phyloP scores from a whole-genome alignment of 2,797 vertebrate species.

The Hemibagrus guttatus region DNA sequence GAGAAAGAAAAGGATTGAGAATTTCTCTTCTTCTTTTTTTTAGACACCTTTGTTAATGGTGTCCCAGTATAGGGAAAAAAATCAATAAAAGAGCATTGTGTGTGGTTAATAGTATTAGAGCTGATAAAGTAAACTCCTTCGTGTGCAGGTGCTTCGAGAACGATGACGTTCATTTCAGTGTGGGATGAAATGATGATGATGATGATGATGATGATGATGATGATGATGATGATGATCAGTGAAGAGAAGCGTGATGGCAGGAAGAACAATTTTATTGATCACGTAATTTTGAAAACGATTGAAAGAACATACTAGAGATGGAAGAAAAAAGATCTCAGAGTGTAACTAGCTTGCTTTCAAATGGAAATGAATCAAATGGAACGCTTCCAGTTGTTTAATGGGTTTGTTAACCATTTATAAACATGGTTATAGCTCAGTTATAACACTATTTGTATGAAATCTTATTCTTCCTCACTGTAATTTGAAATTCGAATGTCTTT shows the following conservation, averaged over 20 bases:
- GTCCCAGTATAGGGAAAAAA: not conserved
- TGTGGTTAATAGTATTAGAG: conserved; percentile 1
- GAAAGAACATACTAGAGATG: not conserved
- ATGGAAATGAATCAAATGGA: not conserved
- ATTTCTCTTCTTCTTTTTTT: conserved; percentile 2
- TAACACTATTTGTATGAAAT: not conserved
- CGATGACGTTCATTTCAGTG: not conserved
- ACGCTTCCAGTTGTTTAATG: not conserved
- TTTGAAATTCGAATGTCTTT: too few relatives aligned
- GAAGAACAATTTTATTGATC: too few relatives aligned
- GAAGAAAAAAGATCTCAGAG: not conserved
- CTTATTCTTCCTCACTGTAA: too few relatives aligned
- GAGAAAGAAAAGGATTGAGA: conserved; percentile 48
- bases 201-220: not conserved
- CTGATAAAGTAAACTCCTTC: conserved; percentile 32
- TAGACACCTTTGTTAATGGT: not conserved
- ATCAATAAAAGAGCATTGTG: conserved; percentile 12
- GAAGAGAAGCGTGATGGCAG: not conserved
- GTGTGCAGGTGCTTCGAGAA: conserved; percentile 32
- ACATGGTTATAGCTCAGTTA: not conserved
- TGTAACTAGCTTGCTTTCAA: not conserved
- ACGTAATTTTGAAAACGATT: not conserved
- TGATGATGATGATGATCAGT: not conserved
- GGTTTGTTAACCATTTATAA: not conserved
- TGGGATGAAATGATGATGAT: not conserved